These are phyloP conservation scores for Alosa sapidissima DNA, from an alignment of 2,797 vertebrate genomes.

Conservation along the genomic window DNA sequence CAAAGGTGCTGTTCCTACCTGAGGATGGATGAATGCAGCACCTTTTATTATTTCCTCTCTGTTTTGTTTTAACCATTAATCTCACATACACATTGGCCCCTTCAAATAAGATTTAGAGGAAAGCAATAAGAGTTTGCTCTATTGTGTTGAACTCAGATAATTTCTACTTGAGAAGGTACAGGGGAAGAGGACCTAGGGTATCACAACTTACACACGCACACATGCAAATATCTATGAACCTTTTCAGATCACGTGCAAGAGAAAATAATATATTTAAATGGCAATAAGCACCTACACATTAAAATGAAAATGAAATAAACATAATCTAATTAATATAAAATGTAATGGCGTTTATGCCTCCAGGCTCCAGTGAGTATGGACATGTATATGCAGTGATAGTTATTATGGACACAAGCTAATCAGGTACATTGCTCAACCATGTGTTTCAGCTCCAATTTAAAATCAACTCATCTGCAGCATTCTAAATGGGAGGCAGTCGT, in stretches of 20 bases:
- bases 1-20: conserved; percentile 27
- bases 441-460: neutral
- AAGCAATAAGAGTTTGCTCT: conserved; percentile 43
- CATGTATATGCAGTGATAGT: neutral
- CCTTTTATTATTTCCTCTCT: conserved; percentile 33
- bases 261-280: neutral
- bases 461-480: neutral
- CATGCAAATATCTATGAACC: neutral
- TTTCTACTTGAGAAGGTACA: conserved; percentile 33
- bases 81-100: conserved; percentile 43
- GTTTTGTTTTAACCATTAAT: conserved; percentile 50
- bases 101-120: conserved; percentile 50
- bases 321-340: neutral
- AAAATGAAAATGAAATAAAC: neutral
- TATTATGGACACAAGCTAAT: neutral
- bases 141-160: conserved; percentile 38
- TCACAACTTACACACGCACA: neutral
- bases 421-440: neutral
- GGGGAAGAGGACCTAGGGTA: conserved; percentile 18
- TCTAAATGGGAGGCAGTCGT: neutral
- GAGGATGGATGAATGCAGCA: conserved; percentile 9
- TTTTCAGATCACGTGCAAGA: neutral
- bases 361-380: neutral
- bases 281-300: neutral
- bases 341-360: neutral